Conservation (phyloP, 2,888 invertebrate genomes). For the Lepidocyrtoides sp. region DNA sequence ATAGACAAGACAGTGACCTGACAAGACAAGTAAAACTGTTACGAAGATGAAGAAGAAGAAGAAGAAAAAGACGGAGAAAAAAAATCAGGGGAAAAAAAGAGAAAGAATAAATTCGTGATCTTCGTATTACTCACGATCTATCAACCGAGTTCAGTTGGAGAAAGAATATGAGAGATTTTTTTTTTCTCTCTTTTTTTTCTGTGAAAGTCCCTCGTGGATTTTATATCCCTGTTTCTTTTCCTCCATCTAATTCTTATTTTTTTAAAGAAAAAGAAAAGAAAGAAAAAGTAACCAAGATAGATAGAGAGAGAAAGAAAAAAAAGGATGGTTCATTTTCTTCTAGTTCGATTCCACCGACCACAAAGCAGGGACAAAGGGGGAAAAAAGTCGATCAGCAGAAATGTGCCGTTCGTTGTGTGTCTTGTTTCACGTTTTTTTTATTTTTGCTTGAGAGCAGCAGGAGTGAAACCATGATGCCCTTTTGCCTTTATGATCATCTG, state of each 20-base stretch:
- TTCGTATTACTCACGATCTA: conserved; percentile 62
- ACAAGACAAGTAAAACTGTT: conserved; percentile 67
- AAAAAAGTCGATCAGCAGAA: conserved; percentile 10
- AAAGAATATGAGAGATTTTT: not conserved
- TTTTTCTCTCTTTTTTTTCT: not conserved
- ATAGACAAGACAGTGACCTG: conserved; percentile 62
- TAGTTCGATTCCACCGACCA: not conserved
- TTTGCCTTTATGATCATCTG: not conserved
- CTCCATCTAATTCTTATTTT: conserved; percentile 8
- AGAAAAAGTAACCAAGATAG: too few relatives aligned
- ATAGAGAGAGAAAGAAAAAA: not conserved
- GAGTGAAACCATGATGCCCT: not conserved
- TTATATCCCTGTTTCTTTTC: conserved; percentile 34
- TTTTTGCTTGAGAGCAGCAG: not conserved
- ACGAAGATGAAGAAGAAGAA: conserved; percentile 8
- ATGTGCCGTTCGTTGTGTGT: not conserved
- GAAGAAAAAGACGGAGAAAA: too few relatives aligned
- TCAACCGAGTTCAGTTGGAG: conserved; percentile 21
- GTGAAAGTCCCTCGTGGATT: conserved; percentile 27
- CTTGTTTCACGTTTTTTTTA: conserved; percentile 6
- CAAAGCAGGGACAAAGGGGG: not conserved
- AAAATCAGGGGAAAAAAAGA: conserved; percentile 36
- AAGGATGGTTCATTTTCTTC: conserved; percentile 25
- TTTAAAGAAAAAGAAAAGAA: not conserved
- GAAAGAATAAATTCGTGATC: conserved; percentile 63